phyloP scores from a whole-genome alignment of 2,797 vertebrate species.

The Darevskia nairensis region DNA sequence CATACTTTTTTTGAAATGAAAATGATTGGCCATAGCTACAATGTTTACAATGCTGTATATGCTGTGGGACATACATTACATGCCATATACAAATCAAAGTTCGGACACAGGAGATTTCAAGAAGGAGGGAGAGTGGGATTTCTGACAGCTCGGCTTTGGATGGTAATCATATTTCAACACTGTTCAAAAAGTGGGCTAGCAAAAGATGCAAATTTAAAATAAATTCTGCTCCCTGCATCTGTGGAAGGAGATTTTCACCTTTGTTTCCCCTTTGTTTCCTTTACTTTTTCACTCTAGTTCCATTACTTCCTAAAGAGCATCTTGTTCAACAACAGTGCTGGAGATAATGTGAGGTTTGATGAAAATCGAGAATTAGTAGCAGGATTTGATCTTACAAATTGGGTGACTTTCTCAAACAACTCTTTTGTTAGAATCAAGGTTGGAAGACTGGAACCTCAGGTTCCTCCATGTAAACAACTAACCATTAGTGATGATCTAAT shows the following conservation, averaged over 20 bases:
- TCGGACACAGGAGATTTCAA: not conserved
- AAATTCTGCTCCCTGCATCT: not conserved
- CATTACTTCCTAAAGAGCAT: not conserved
- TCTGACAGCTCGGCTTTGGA: not conserved
- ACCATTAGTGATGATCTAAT: not conserved
- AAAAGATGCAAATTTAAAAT: too few relatives aligned
- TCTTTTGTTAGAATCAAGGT: not conserved
- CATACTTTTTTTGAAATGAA: not conserved
- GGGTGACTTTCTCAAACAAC: not conserved
- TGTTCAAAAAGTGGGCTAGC: not conserved
- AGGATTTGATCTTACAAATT: not conserved
- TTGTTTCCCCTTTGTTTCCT: not conserved
- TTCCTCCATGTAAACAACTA: not conserved
- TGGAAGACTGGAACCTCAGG: not conserved
- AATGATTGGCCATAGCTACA: not conserved
- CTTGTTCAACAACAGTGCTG: not conserved
- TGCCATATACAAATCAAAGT: not conserved
- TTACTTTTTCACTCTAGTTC: not conserved
- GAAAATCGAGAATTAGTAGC: not conserved
- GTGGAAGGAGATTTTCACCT: not conserved
- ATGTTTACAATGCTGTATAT: slow-evolving; percentile 5
- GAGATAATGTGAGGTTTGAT: not conserved
- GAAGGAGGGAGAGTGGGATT: not conserved
- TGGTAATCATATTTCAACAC: not conserved
- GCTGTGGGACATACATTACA: not conserved